Evolutionary conservation across 2,113 vertebrate species (phyloP).

Genomic region (Struthidea cinerea): DNA sequence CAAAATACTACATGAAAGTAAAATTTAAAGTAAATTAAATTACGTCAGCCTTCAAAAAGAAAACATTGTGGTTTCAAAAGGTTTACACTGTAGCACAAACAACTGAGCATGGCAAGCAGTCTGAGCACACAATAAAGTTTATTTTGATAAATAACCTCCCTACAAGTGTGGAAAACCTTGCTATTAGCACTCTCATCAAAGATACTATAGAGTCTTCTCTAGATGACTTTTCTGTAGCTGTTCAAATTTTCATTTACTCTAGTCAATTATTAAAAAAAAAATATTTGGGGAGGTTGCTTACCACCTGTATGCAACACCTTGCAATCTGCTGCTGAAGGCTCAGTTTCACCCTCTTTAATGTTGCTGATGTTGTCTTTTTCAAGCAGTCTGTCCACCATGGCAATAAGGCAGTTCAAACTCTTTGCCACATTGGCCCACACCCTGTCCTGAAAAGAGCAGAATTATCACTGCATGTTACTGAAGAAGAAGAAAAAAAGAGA

Average conservation of each 20-base stretch:
- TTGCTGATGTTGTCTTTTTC: constrained; percentile 72
- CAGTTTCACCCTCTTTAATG: constrained; percentile 32
- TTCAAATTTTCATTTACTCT: not conserved
- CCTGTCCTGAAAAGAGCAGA: constrained; percentile 86
- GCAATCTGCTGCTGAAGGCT: constrained; percentile 74
- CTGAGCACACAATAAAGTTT: not conserved
- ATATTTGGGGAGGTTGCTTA: constrained; percentile 57
- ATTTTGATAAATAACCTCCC: constrained; percentile 21
- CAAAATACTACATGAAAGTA: not conserved
- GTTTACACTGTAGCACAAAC: not conserved
- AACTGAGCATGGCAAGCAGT: not conserved
- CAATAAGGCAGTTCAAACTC: constrained; percentile 92
- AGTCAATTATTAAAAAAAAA: not conserved
- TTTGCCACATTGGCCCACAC: constrained; percentile 94
- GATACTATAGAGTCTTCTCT: not conserved
- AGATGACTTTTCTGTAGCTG: not conserved
- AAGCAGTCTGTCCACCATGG: constrained; percentile 90
- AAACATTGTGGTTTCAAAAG: not conserved
- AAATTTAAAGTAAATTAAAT: constrained; percentile 26
- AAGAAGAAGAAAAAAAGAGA: not conserved
- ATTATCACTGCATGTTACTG: constrained; percentile 48
- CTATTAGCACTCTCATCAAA: not conserved
- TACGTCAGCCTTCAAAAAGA: not conserved
- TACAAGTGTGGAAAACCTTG: not conserved
- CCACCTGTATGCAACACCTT: constrained; percentile 77